A percentile compares a stretch with the other conserved stretches of the same genome.
These are phyloP conservation scores for Drosophila obscura DNA, from an alignment of 1,140 invertebrate genomes.

Conservation along the genomic window DNA sequence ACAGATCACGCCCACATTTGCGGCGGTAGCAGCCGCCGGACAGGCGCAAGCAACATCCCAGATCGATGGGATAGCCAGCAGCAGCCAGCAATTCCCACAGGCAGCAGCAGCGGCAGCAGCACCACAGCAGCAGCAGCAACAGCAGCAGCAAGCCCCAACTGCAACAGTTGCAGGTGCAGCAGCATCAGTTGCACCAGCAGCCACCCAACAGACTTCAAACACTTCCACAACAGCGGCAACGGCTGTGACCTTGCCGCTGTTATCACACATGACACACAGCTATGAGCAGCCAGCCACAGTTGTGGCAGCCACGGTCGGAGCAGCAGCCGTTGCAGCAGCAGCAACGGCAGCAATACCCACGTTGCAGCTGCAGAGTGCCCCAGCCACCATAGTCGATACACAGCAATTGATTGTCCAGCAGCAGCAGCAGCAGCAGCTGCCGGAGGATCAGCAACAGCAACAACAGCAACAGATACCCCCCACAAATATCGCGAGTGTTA, in stretches of 20 bases:
- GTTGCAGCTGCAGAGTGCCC: conserved; percentile 68
- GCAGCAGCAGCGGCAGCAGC: conserved; percentile 46
- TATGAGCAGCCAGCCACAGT: conserved; percentile 55
- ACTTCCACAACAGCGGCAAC: conserved; percentile 44
- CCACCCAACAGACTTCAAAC: conserved; percentile 54
- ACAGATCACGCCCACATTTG: conserved; percentile 57
- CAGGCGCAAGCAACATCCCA: conserved; percentile 63
- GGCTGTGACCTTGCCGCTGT: conserved; percentile 75
- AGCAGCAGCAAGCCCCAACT: conserved; percentile 45
- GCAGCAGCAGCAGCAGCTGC: conserved; percentile 23
- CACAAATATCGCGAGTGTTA: conserved; percentile 77
- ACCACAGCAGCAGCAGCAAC: conserved; percentile 40
- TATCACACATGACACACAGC: conserved; percentile 68
- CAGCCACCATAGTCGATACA: conserved; percentile 74
- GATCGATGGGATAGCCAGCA: conserved; percentile 55
- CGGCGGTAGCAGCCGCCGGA: conserved; percentile 57
- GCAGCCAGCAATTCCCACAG: conserved; percentile 44
- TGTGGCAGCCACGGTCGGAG: conserved; percentile 23
- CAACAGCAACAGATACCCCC: conserved; percentile 59
- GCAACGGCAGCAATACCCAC: conserved; percentile 40
- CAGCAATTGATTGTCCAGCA: conserved; percentile 67
- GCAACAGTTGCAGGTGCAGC: conserved; percentile 22
- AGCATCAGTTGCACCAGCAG: conserved; percentile 2
- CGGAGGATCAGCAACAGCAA: conserved; percentile 35
- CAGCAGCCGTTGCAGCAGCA: conserved; percentile 27